Evolutionary conservation across 2,888 invertebrate species (phyloP), one percentile per base, ranked within the genome.

Genomic region (Spodoptera littoralis): DNA sequence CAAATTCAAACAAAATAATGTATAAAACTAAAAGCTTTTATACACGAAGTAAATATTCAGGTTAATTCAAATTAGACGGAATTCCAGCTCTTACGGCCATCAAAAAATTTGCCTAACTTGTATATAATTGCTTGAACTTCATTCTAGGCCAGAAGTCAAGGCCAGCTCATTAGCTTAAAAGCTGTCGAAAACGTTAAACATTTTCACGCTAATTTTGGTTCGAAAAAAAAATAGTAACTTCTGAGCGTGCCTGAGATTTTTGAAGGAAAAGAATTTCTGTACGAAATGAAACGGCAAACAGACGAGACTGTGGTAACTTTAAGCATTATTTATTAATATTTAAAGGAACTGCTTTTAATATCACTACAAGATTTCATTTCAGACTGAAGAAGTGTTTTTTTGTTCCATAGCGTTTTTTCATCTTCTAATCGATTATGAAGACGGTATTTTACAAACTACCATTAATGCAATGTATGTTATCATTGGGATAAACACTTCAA

Each of bases 81-180:
- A 62, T 67, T 60, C 58, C 22, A 61, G 49, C 30, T 47, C 48
- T 50, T 42, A 55, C 22, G 42, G 22, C 30, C 11, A 61, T 63
- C 59, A 73, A 67, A 73, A 36, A 76, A 52, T 62, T 60, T 57
- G 46, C 22, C 58, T 67, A 65, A 73, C 61, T 65, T 77, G 45
- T 60, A 73, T 51, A 70, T 69, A 69, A 77, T 77, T 69, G 65
- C 69, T 55, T 57, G 57, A 66, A 76, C 52, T 57, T 43, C 11
- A 49, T 57, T 64, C 66, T 78, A 67, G 62, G 65, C 60, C 64
- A 65, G 57, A 53, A 70, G 66, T 73, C 76, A 79, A 70, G 67
- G 73, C 62, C 66, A 69, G 48, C 66, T 72, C 67, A 81, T 81
- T 79, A 73, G 62, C 63, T 63, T 78, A 74, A 81, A 81, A 79